Base-by-base conservation (phyloP, 2,888 invertebrate species). In the Catotricha subobsoleta region DNA sequence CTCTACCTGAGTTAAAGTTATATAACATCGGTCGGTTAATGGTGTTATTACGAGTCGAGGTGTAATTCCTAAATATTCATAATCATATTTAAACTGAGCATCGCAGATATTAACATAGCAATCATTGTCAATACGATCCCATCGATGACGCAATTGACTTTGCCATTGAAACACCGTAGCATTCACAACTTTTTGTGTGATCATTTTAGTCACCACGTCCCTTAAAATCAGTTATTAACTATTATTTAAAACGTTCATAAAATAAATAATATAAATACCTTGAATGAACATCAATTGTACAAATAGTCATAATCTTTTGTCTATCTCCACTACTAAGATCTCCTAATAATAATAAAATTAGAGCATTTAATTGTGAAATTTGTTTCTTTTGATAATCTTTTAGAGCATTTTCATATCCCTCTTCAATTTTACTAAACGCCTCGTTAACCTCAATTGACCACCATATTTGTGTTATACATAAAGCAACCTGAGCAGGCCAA, bases 271-370 rank as follows among this genome's bases (percentile, higher is more conserved):
- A n/a, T n/a, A n/a, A n/a, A n/a, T n/a, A n/a, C n/a, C n/a, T 68
- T 4, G 90, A 88, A 55, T 94, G 94, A 2, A 94, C 94, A 56
- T 90, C 88, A 45, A 88, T 91, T 3, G 94, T 94, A 61, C 94
- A 94, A 52, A 95, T 83, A 0, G 94, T 91, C 86, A 91, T 92
- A 51, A 94, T 88, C 62, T 94, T 94, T 60, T 91, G 91, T 12
- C 94, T 72, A 51, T 91, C 87, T 2, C 82, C 82, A 1, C 73
- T 67, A 0, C 75, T 73, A 46, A 94, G 64, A 50, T 91, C 84
- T 0, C 86, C 86, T 47, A 92, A 64, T 40, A 94, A 62, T 39
- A 90, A 66, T 7, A 69, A 67, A 48, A 94, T 94, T n/a, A 94
- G 66, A 0, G 80, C 70, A 54, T 76, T 87, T 46, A 95, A 60